These are phyloP conservation scores for Helicoverpa zea DNA, from an alignment of 1,140 invertebrate genomes.

Conservation along the genomic window DNA sequence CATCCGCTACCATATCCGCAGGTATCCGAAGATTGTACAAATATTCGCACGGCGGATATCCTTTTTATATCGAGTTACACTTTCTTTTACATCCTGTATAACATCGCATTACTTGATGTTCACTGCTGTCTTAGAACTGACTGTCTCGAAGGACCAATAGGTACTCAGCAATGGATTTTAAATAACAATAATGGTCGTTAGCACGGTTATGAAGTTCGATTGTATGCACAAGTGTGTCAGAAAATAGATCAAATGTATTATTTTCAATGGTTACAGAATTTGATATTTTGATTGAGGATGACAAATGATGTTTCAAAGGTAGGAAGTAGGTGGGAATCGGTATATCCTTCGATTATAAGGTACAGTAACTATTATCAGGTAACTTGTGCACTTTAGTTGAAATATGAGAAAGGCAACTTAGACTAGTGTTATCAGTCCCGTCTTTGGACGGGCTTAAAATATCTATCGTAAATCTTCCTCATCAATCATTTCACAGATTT, in stretches of 20 bases:
- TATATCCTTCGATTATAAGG: background rate
- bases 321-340: background rate
- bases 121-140: background rate
- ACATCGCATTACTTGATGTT: background rate
- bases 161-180: background rate
- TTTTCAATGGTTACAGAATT: background rate
- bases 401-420: background rate
- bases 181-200: background rate
- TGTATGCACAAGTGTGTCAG: slow-evolving; percentile 40
- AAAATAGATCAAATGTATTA: slow-evolving; percentile 18
- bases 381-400: too few relatives aligned
- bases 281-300: slow-evolving; percentile 27
- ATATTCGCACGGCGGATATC: slow-evolving; percentile 68
- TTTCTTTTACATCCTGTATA: slow-evolving; percentile 11
- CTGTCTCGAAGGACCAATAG: background rate
- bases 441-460: too few relatives aligned
- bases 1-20: slow-evolving; percentile 59
- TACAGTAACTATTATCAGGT: too few relatives aligned
- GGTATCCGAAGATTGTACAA: slow-evolving; percentile 74
- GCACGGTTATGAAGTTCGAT: background rate
- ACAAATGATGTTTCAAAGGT: slow-evolving; percentile 9
- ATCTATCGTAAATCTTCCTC: background rate
- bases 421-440: background rate
- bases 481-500: background rate
- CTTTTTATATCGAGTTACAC: slow-evolving; percentile 55